Evolutionary conservation across 1,140 invertebrate genomes (phyloP).

Genomic region (Psilanteris sp.): DNA sequence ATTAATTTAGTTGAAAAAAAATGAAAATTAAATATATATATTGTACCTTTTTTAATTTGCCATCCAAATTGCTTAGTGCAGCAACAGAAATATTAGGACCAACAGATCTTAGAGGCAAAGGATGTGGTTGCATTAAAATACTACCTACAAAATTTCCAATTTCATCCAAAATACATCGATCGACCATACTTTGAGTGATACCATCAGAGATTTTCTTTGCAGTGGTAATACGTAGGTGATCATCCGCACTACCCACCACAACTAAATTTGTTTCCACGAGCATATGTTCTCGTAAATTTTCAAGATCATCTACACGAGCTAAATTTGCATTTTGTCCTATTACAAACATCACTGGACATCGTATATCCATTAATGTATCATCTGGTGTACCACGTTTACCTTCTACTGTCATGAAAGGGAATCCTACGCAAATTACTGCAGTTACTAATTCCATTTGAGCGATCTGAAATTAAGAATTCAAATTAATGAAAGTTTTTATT

Average conservation of each 20-base stretch:
- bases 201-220: slow-evolving; percentile 86
- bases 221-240: slow-evolving; percentile 86
- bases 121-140: slow-evolving; percentile 82
- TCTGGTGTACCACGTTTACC: slow-evolving; percentile 89
- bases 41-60: slow-evolving; percentile 64
- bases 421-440: slow-evolving; percentile 89
- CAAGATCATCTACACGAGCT: slow-evolving; percentile 86
- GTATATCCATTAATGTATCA: slow-evolving; percentile 87
- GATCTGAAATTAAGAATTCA: too few relatives aligned
- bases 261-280: slow-evolving; percentile 87
- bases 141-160: slow-evolving; percentile 83
- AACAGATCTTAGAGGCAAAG: slow-evolving; percentile 80
- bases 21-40: slow-evolving; percentile 66
- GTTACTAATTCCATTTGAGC: slow-evolving; percentile 84
- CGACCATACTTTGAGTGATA: slow-evolving; percentile 91
- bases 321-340: slow-evolving; percentile 87
- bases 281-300: slow-evolving; percentile 88
- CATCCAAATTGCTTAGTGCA: slow-evolving; percentile 39
- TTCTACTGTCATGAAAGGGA: slow-evolving; percentile 87
- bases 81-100: slow-evolving; percentile 49
- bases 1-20: slow-evolving; percentile 5
- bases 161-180: slow-evolving; percentile 87
- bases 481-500: too few relatives aligned
- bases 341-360: slow-evolving; percentile 88
- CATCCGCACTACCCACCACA: slow-evolving; percentile 91